These are phyloP conservation scores for Peromyscus nudipes DNA, from an alignment of 2,797 vertebrate species.

Conservation along the genomic window DNA sequence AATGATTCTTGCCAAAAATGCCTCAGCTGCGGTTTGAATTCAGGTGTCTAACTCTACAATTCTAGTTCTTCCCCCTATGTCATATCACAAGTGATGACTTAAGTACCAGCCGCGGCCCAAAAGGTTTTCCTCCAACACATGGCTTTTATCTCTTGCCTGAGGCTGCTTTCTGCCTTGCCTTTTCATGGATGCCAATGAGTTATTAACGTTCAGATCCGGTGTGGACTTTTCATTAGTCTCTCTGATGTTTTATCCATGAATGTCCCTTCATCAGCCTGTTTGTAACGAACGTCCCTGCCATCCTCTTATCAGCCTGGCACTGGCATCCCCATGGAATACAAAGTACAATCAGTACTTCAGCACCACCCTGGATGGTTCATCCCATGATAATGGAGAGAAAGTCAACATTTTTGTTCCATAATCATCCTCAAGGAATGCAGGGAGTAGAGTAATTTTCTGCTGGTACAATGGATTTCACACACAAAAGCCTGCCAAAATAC, in stretches of 20 bases:
- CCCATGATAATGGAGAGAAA: slow-evolving; percentile 41
- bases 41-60: slow-evolving; percentile 4
- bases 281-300: slow-evolving; percentile 25
- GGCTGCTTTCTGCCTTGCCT: slow-evolving; percentile 31
- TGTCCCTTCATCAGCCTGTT: neutral
- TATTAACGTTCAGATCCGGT: slow-evolving; percentile 55
- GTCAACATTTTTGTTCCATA: slow-evolving; percentile 65
- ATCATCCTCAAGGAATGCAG: slow-evolving; percentile 34
- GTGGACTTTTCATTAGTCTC: slow-evolving; percentile 17
- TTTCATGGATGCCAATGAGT: slow-evolving; percentile 50
- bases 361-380: slow-evolving; percentile 22
- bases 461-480: slow-evolving; percentile 37
- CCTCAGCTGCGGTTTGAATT: neutral
- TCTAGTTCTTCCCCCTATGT: neutral
- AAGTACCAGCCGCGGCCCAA: neutral
- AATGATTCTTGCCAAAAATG: neutral
- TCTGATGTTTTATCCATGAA: slow-evolving; percentile 72
- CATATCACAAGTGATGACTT: neutral
- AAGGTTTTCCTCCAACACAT: slow-evolving; percentile 44
- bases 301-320: neutral
- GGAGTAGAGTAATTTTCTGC: slow-evolving; percentile 55
- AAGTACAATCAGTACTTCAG: slow-evolving; percentile 56
- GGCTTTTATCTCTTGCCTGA: slow-evolving; percentile 60
- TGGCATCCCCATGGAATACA: slow-evolving; percentile 12
- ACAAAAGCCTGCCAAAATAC: neutral